These are phyloP conservation scores for Myripristis murdjan DNA, from an alignment of 2,797 vertebrate species.

Conservation along the genomic window DNA sequence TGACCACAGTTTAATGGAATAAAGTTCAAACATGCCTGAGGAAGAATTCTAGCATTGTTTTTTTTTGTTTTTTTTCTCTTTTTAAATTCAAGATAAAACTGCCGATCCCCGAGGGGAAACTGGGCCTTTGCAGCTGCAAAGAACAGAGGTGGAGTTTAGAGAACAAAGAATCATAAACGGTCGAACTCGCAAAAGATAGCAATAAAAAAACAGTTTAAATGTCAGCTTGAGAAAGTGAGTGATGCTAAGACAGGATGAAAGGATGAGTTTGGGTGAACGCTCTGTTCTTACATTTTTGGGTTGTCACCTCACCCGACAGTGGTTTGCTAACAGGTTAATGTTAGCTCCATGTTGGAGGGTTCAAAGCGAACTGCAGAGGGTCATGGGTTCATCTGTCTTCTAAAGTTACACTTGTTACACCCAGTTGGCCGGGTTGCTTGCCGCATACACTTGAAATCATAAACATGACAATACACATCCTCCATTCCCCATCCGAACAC, in stretches of 20 bases:
- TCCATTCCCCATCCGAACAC: slow-evolving; percentile 37
- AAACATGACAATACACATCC: slow-evolving; percentile 29
- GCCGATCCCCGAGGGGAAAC: background rate
- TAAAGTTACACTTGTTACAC: slow-evolving; percentile 21
- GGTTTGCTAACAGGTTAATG: background rate
- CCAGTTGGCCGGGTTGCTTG: slow-evolving; percentile 2
- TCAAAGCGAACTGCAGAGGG: slow-evolving; percentile 24
- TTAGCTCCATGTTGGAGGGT: background rate
- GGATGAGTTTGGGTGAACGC: slow-evolving; percentile 12
- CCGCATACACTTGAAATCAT: slow-evolving; percentile 27
- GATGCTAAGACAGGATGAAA: background rate
- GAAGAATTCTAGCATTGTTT: slow-evolving; percentile 48
- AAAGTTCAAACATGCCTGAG: slow-evolving; percentile 51
- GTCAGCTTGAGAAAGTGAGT: slow-evolving; percentile 1
- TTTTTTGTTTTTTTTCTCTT: slow-evolving; percentile 12
- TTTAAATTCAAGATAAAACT: slow-evolving; percentile 3
- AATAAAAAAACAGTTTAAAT: background rate
- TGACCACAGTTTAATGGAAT: slow-evolving; percentile 43
- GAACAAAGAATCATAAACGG: background rate
- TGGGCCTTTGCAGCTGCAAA: slow-evolving; percentile 11
- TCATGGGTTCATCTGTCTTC: slow-evolving; percentile 32
- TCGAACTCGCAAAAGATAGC: background rate
- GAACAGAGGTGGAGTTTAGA: background rate
- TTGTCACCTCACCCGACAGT: background rate
- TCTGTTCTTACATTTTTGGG: background rate